These are phyloP conservation scores for Ophraella communa DNA, from an alignment of 2,888 invertebrate species.

Conservation along the genomic window DNA sequence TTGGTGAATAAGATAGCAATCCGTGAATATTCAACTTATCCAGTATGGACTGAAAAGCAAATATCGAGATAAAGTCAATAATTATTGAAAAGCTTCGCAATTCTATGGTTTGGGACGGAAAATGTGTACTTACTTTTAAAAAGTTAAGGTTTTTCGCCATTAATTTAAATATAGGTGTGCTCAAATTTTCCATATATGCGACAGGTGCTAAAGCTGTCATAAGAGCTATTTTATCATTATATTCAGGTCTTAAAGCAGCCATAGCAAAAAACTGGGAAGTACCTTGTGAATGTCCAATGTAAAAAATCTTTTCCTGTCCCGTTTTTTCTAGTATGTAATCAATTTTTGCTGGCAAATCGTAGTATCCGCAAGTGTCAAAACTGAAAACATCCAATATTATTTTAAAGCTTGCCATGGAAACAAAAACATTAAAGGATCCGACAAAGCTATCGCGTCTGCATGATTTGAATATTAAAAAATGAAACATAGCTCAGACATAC, in stretches of 20 bases:
- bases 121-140: constrained; percentile 17
- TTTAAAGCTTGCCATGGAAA: too few species aligned
- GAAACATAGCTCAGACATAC: too few species aligned
- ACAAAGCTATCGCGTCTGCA: too few species aligned
- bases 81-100: too few species aligned
- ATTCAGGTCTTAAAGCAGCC: constrained; percentile 67
- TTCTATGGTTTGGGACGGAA: too few species aligned
- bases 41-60: background rate
- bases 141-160: constrained; percentile 1
- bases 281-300: constrained; percentile 83
- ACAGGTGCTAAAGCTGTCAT: constrained; percentile 35
- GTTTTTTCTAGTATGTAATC: constrained; percentile 70
- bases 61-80: too few species aligned
- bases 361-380: constrained; percentile 81
- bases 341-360: constrained; percentile 81
- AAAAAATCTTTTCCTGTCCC: constrained; percentile 65
- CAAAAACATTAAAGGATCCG: too few species aligned
- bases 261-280: constrained; percentile 72
- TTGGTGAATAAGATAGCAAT: background rate
- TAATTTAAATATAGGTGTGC: constrained; percentile 7
- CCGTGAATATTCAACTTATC: background rate
- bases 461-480: too few species aligned
- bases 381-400: constrained; percentile 56
- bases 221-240: constrained; percentile 66
- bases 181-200: constrained; percentile 23